A percentile compares a stretch with the other conserved stretches of the same genome.
Conservation (phyloP, 1,140 invertebrate species). For the Xylocopa sonorina region DNA sequence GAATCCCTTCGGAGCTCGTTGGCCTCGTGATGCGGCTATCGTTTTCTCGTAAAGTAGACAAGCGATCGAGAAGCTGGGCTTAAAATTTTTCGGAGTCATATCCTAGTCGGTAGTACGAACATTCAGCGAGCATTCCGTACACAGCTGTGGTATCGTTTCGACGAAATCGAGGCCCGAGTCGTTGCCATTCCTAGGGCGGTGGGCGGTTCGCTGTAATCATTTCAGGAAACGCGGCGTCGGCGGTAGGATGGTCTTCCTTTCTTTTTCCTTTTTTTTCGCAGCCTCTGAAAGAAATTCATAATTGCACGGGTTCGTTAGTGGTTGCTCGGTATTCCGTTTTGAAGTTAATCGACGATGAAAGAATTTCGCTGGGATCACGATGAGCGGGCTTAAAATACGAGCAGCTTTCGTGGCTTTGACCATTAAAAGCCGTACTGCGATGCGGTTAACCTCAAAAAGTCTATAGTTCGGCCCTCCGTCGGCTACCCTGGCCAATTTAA, state of each 20-base stretch:
- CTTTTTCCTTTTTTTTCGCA: background rate
- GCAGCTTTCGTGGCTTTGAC: slow-evolving; percentile 66
- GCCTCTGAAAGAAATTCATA: slow-evolving; percentile 38
- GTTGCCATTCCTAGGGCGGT: background rate
- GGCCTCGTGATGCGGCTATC: no score
- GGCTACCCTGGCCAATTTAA: slow-evolving; percentile 63
- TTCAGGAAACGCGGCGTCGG: background rate
- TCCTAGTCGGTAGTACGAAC: no score
- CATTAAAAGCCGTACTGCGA: slow-evolving; percentile 65
- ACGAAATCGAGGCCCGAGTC: background rate
- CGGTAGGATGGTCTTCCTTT: background rate
- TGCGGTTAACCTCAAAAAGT: slow-evolving; percentile 69
- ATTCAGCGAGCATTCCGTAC: no score
- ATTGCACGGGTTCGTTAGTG: slow-evolving; percentile 55
- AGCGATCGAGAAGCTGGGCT: no score
- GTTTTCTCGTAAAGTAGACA: no score
- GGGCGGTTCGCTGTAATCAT: background rate
- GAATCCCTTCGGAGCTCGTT: no score
- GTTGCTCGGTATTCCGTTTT: slow-evolving; percentile 44
- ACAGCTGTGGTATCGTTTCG: slow-evolving; percentile 10
- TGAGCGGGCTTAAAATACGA: slow-evolving; percentile 64
- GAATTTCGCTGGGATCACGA: slow-evolving; percentile 54
- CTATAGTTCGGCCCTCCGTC: slow-evolving; percentile 63
- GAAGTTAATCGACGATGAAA: slow-evolving; percentile 68
- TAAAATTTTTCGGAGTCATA: no score